These are phyloP conservation scores for Trogon melanurus DNA, from an alignment of 2,113 vertebrate genomes.

Conservation along the genomic window DNA sequence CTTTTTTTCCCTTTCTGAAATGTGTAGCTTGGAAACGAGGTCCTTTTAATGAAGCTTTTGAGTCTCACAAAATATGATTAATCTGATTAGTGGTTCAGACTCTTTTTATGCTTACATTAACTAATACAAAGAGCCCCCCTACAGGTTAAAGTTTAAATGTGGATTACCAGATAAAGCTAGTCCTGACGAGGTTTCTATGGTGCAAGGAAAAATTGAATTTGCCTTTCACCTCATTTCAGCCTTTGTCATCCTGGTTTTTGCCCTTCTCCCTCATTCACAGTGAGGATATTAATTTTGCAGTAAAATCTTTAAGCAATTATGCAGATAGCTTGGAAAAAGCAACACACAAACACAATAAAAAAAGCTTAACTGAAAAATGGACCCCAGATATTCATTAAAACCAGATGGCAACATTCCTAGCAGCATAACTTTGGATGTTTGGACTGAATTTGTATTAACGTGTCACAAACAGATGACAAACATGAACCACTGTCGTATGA, in stretches of 20 bases:
- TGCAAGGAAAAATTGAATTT: constrained; percentile 88
- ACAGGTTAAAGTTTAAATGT: constrained; percentile 99
- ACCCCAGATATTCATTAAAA: constrained; percentile 92
- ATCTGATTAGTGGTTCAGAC: constrained; percentile 96
- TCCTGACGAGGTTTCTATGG: constrained; percentile 93
- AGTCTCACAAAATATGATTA: constrained; percentile 94
- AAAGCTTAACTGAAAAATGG: constrained; percentile 90
- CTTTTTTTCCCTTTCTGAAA: constrained; percentile 65
- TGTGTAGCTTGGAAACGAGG: constrained; percentile 86
- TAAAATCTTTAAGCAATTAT: constrained; percentile 98
- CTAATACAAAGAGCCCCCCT: constrained; percentile 97
- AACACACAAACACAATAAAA: constrained; percentile 92
- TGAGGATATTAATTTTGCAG: constrained; percentile 93
- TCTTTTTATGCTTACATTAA: constrained; percentile 96
- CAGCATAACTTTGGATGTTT: constrained; percentile 78
- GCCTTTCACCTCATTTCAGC: constrained; percentile 88
- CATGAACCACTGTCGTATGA: constrained; percentile 20
- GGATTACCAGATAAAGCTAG: constrained; percentile 98
- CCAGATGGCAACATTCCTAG: constrained; percentile 91
- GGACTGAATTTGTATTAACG: constrained; percentile 74
- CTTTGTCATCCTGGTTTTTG: constrained; percentile 84
- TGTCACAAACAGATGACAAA: constrained; percentile 64
- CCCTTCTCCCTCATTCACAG: constrained; percentile 83
- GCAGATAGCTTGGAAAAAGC: constrained; percentile 88
- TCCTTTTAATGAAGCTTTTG: constrained; percentile 89